Evolutionary conservation across 2,113 vertebrate genomes (phyloP).

Genomic region (Varanus komodoensis): DNA sequence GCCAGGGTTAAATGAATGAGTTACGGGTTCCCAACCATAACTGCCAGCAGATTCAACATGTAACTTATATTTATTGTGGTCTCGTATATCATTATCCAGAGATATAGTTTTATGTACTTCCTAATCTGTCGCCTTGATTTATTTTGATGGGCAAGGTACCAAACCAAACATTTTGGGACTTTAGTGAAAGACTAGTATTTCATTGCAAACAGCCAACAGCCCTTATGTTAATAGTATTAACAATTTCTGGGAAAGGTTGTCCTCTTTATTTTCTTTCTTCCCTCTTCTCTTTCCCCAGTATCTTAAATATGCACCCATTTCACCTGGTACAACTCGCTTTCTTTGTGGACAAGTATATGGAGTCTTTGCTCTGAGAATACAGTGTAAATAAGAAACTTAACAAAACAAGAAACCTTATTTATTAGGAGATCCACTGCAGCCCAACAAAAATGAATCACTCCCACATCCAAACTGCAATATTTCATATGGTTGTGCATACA

Average conservation of each 20-base stretch:
- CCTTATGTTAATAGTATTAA: slow-evolving; percentile 9
- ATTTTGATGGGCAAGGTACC: slow-evolving; percentile 76
- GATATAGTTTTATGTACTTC: slow-evolving; percentile 80
- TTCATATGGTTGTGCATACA: background rate
- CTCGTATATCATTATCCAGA: slow-evolving; percentile 76
- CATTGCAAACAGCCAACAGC: slow-evolving; percentile 37
- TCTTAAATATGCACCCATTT: background rate
- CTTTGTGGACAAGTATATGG: background rate
- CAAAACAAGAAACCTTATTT: slow-evolving; percentile 21
- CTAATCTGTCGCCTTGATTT: slow-evolving; percentile 81
- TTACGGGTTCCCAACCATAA: slow-evolving; percentile 58
- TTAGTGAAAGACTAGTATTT: slow-evolving; percentile 43
- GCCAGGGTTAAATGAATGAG: slow-evolving; percentile 59
- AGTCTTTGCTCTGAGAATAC: background rate
- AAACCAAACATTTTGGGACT: slow-evolving; percentile 75
- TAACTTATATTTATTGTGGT: slow-evolving; percentile 78
- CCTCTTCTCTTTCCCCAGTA: background rate
- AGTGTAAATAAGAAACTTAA: background rate
- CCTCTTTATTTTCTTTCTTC: background rate
- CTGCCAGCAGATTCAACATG: slow-evolving; percentile 64
- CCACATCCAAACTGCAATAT: background rate
- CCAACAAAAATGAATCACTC: slow-evolving; percentile 25
- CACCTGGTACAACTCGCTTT: background rate
- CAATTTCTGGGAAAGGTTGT: slow-evolving; percentile 11
- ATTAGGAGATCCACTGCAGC: background rate